Conservation (phyloP, 2,888 invertebrate genomes). For the Tachina grossa region DNA sequence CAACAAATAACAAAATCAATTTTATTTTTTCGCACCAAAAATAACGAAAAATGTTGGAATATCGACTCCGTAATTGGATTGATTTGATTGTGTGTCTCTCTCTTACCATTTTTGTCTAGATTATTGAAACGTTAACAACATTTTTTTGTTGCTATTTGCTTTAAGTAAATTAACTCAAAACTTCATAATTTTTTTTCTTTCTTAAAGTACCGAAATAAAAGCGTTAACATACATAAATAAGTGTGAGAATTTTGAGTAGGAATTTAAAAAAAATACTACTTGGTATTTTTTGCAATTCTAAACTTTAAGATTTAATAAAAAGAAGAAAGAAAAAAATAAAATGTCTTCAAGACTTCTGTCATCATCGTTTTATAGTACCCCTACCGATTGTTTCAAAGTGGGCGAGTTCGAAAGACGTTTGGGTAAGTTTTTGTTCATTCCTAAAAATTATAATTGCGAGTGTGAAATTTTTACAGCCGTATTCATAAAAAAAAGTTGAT, state of each 20-base stretch:
- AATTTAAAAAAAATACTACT: slow-evolving; percentile 11
- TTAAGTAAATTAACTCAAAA: not conserved
- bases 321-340: slow-evolving; percentile 63
- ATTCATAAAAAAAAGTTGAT: too few relatives aligned
- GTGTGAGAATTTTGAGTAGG: slow-evolving; percentile 58
- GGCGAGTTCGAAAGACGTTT: slow-evolving; percentile 84
- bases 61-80: slow-evolving; percentile 61
- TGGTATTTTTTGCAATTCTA: not conserved
- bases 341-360: slow-evolving; percentile 81
- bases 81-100: slow-evolving; percentile 31
- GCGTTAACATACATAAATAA: slow-evolving; percentile 43
- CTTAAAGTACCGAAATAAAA: slow-evolving; percentile 1
- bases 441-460: not conserved
- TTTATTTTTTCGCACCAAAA: slow-evolving; percentile 61
- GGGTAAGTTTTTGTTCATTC: slow-evolving; percentile 83
- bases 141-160: slow-evolving; percentile 34
- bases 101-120: slow-evolving; percentile 52
- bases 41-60: slow-evolving; percentile 38
- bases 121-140: slow-evolving; percentile 63
- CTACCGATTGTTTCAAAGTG: slow-evolving; percentile 81
- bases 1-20: slow-evolving; percentile 56
- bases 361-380: slow-evolving; percentile 80
- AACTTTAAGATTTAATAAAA: slow-evolving; percentile 15
- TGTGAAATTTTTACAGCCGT: too few relatives aligned
- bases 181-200: slow-evolving; percentile 26